Evolutionary conservation across 2,113 vertebrate genomes (phyloP).

Genomic region (Mus musculus): GRCm39 chr3:105223501-105224000

Average conservation of each 20-base stretch:
- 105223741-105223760: neutral
- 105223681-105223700: neutral
- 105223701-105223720: constrained; percentile 10
- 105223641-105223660: constrained; percentile 35
- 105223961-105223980: constrained; percentile 53
- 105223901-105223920: constrained; percentile 51
- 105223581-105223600: neutral
- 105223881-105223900: neutral
- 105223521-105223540: neutral
- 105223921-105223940: constrained; percentile 34
- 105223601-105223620: neutral
- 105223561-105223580: neutral
- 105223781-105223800: neutral
- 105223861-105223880: neutral
- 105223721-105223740: neutral
- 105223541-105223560: neutral
- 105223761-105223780: neutral
- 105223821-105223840: neutral
- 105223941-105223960: neutral
- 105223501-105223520: neutral
- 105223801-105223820: neutral
- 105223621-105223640: neutral
- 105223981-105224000: constrained; percentile 71
- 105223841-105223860: neutral
- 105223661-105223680: neutral